These are phyloP conservation scores for Pongo abelii DNA, from an alignment of 2,113 vertebrate genomes.

Conservation along the genomic window DNA sequence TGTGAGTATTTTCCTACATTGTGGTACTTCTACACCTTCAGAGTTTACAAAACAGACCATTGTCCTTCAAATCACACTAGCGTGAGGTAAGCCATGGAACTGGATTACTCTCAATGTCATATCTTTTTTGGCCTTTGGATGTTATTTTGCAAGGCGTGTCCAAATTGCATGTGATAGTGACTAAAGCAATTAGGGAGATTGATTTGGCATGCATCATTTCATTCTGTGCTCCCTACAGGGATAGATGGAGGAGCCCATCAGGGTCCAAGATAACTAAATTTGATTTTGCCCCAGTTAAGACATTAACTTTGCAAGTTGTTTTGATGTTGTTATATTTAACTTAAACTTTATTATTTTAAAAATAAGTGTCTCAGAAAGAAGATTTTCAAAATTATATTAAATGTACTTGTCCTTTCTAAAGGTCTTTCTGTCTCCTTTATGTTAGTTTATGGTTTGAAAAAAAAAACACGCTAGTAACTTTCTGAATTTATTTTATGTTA, in stretches of 20 bases:
- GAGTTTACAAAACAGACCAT: neutral
- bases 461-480: neutral
- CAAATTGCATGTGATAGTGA: slow-evolving; percentile 58
- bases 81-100: neutral
- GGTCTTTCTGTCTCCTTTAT: neutral
- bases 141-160: slow-evolving; percentile 43
- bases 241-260: neutral
- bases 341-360: slow-evolving; percentile 50
- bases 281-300: slow-evolving; percentile 55
- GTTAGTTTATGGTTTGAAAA: slow-evolving; percentile 3
- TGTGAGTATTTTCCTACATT: neutral
- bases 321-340: slow-evolving; percentile 29
- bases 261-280: slow-evolving; percentile 32
- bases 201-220: slow-evolving; percentile 44
- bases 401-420: slow-evolving; percentile 55
- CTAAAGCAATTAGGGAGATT: slow-evolving; percentile 61
- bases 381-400: slow-evolving; percentile 39
- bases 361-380: slow-evolving; percentile 22
- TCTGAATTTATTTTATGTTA: slow-evolving; percentile 8
- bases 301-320: slow-evolving; percentile 49
- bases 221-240: neutral
- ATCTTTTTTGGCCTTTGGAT: slow-evolving; percentile 51
- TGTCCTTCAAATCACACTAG: slow-evolving; percentile 7
- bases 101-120: slow-evolving; percentile 53
- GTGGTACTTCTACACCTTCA: neutral